Evolutionary conservation across 2,888 invertebrate genomes (phyloP).

Genomic region (Odiellus spinosus): DNA sequence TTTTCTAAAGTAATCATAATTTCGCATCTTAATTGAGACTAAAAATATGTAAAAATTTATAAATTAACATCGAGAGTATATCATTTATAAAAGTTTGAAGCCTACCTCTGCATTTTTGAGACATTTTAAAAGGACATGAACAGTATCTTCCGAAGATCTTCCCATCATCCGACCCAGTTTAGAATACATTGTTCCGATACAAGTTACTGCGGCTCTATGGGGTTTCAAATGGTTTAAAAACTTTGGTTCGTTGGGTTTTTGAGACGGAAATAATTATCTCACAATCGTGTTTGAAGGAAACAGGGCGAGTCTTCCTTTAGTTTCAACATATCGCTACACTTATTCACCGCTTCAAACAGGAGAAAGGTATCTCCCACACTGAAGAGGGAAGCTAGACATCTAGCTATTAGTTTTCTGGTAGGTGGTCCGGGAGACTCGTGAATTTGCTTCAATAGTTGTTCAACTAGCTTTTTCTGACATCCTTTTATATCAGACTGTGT

Average conservation of each 20-base stretch:
- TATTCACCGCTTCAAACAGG: conserved; percentile 91
- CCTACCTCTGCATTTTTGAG: conserved; percentile 64
- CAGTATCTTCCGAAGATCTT: conserved; percentile 92
- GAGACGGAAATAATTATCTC: conserved; percentile 36
- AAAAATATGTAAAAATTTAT: conserved; percentile 13
- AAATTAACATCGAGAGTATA: background rate
- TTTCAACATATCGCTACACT: conserved; percentile 91
- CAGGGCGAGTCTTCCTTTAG: conserved; percentile 96
- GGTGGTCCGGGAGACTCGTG: conserved; percentile 70
- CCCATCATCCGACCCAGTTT: conserved; percentile 98
- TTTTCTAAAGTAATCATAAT: conserved; percentile 94
- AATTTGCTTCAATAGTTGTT: conserved; percentile 77
- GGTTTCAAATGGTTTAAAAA: too few species aligned
- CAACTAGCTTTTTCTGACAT: conserved; percentile 86
- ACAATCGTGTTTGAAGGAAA: conserved; percentile 85
- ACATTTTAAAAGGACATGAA: conserved; percentile 74
- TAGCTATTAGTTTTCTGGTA: conserved; percentile 73
- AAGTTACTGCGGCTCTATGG: conserved; percentile 83
- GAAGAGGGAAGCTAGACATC: conserved; percentile 83
- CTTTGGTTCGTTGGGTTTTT: too few species aligned
- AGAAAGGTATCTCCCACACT: conserved; percentile 94
- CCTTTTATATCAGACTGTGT: conserved; percentile 82
- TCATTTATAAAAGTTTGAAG: too few species aligned
- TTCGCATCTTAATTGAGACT: conserved; percentile 85
- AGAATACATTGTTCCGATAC: conserved; percentile 93